phyloP scores from a whole-genome alignment of 2,888 invertebrate genomes.

The Hyppa rectilinea region DNA sequence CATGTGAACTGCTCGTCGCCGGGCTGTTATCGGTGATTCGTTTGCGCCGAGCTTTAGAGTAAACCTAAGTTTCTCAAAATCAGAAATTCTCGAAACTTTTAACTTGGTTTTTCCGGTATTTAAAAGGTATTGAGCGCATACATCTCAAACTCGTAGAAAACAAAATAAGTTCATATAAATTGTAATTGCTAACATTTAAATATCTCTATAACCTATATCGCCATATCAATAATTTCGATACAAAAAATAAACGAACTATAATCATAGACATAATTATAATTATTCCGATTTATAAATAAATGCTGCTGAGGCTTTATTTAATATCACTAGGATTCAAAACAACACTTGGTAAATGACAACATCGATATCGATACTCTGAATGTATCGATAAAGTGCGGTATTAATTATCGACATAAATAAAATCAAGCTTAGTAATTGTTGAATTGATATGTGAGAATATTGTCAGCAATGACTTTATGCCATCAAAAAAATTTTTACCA shows the following conservation, averaged over 20 bases:
- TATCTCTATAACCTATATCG: slow-evolving; percentile 55
- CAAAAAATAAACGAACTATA: slow-evolving; percentile 43
- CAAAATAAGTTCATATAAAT: slow-evolving; percentile 12
- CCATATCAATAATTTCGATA: slow-evolving; percentile 56
- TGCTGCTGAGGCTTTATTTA: slow-evolving; percentile 42
- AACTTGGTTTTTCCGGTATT: background rate
- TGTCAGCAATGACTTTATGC: slow-evolving; percentile 31
- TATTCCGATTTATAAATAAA: slow-evolving; percentile 55
- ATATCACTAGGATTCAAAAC: slow-evolving; percentile 38
- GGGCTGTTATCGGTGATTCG: no score
- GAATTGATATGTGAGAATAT: slow-evolving; percentile 56
- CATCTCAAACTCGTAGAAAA: background rate
- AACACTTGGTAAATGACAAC: slow-evolving; percentile 18
- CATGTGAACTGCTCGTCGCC: no score
- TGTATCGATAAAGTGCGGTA: slow-evolving; percentile 15
- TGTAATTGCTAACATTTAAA: slow-evolving; percentile 52
- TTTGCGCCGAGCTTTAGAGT: no score
- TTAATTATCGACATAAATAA: slow-evolving; percentile 17
- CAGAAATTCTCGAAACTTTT: background rate
- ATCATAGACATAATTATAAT: slow-evolving; percentile 31
- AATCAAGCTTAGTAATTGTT: slow-evolving; percentile 9
- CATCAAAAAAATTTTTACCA: slow-evolving; percentile 26
- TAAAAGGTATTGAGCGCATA: background rate
- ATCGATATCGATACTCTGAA: slow-evolving; percentile 25
- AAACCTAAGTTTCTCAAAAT: background rate